Percentiles rank a stretch among this genome's conserved stretches.
Evolutionary conservation across 2,113 vertebrate species (phyloP).

Genomic region (Numenius arquata): DNA sequence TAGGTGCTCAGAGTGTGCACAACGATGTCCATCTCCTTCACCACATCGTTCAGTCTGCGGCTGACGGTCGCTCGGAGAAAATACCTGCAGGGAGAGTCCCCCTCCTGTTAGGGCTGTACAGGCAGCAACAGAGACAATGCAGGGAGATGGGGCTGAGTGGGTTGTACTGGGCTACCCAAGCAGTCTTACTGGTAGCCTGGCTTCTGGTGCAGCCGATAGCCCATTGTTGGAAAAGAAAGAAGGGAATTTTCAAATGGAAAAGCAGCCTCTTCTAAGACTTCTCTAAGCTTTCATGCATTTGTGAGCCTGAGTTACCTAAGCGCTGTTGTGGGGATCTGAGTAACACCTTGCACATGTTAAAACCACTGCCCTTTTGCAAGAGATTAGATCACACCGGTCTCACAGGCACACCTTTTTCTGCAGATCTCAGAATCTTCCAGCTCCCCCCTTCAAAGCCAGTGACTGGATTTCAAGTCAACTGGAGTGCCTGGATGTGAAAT

Average conservation of each 20-base stretch:
- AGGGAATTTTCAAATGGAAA: not conserved
- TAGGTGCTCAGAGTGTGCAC: conserved; percentile 95
- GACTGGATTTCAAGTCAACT: not conserved
- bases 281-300: not conserved
- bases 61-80: conserved; percentile 94
- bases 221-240: not conserved
- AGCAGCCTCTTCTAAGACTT: not conserved
- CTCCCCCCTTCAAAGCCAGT: not conserved
- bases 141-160: not conserved
- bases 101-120: not conserved
- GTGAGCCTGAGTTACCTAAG: not conserved
- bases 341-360: not conserved
- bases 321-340: not conserved
- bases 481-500: not conserved
- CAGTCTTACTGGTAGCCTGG: not conserved
- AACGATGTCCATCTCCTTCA: conserved; percentile 96
- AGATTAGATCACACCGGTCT: not conserved
- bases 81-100: conserved; percentile 77
- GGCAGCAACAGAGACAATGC: not conserved
- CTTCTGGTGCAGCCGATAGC: not conserved
- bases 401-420: not conserved
- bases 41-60: conserved; percentile 92
- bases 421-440: not conserved
- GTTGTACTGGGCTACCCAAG: not conserved
- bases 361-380: conserved; percentile 5